phyloP scores from a whole-genome alignment of 2,113 vertebrate genomes.

The Plestiodon gilberti region DNA sequence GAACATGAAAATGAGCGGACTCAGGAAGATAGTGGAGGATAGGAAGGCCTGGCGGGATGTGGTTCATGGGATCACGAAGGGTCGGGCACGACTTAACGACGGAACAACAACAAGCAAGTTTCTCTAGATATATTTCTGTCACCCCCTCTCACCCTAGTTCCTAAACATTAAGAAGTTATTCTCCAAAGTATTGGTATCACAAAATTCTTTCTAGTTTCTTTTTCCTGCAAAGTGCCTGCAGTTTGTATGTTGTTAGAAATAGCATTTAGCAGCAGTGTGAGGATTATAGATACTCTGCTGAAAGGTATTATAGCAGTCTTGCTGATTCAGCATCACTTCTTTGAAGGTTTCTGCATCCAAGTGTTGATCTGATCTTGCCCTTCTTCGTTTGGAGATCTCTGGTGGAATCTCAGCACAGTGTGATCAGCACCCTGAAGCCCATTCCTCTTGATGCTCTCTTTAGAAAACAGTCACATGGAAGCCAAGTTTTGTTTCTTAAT shows the following conservation, averaged over 20 bases:
- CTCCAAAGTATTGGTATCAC: background rate
- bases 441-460: background rate
- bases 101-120: too few species aligned
- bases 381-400: background rate
- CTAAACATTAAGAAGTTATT: background rate
- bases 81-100: too few species aligned
- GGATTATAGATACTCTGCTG: background rate
- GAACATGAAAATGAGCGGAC: too few species aligned
- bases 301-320: background rate
- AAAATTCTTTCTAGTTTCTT: slow-evolving; percentile 11
- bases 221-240: background rate
- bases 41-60: too few species aligned
- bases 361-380: background rate
- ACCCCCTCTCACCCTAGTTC: background rate
- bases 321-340: background rate
- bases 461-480: slow-evolving; percentile 5
- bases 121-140: background rate
- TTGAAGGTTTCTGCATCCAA: background rate
- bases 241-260: background rate
- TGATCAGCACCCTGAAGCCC: background rate
- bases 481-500: background rate
- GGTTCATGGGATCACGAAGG: too few species aligned
- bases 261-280: background rate
- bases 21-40: too few species aligned
- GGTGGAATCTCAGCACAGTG: background rate